Evolutionary conservation across 2,888 invertebrate genomes (phyloP).

Genomic region (Cordylochernes scorpioides): DNA sequence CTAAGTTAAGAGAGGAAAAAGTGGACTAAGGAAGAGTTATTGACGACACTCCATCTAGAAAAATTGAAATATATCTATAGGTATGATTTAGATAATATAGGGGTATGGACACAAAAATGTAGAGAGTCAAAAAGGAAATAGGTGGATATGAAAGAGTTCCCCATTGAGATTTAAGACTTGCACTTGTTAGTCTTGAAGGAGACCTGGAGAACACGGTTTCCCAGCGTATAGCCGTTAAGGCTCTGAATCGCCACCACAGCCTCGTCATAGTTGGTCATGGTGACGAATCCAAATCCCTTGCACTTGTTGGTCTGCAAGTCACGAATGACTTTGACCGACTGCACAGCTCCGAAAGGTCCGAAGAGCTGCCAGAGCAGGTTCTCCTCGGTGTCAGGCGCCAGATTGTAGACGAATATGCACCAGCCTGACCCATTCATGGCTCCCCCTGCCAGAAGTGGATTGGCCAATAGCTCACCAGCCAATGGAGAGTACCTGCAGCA

Average conservation of each 20-base stretch:
- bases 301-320: constrained; percentile 87
- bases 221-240: constrained; percentile 79
- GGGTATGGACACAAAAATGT: too few relatives aligned
- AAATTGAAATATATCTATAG: too few relatives aligned
- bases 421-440: constrained; percentile 16
- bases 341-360: constrained; percentile 88
- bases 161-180: constrained; percentile 15
- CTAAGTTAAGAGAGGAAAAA: too few relatives aligned
- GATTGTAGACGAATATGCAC: constrained; percentile 61
- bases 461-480: constrained; percentile 29
- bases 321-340: constrained; percentile 83
- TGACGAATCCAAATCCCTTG: constrained; percentile 93
- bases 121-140: too few relatives aligned
- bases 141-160: too few relatives aligned
- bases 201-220: constrained; percentile 82
- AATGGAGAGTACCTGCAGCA: constrained; percentile 49
- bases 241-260: constrained; percentile 85
- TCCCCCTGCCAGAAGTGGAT: constrained; percentile 15
- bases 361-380: constrained; percentile 77
- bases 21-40: too few relatives aligned
- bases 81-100: too few relatives aligned
- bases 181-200: constrained; percentile 53
- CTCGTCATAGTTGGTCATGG: constrained; percentile 94
- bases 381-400: constrained; percentile 71
- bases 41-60: too few relatives aligned